Conservation (phyloP, 2,113 vertebrate species). For the Galemys pyrenaicus region DNA sequence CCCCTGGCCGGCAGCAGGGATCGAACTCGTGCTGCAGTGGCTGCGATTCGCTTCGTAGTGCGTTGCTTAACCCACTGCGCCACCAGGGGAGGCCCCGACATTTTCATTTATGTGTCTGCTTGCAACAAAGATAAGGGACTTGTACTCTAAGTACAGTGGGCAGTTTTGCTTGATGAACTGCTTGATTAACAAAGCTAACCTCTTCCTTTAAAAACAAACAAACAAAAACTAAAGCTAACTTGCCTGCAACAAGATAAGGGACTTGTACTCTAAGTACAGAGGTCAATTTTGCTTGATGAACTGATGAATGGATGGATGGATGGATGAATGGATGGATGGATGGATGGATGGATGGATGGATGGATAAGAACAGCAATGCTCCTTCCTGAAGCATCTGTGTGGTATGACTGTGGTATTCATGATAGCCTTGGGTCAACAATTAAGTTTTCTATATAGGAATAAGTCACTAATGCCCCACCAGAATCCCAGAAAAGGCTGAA, state of each 20-base stretch:
- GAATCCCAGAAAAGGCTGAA: neutral
- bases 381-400: neutral
- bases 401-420: neutral
- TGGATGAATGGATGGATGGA: neutral
- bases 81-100: no score
- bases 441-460: neutral
- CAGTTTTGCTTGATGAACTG: neutral
- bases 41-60: no score
- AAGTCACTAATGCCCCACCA: neutral
- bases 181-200: no score
- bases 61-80: no score
- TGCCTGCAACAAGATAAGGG: neutral
- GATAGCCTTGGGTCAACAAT: neutral
- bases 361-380: neutral
- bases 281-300: neutral
- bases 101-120: constrained; percentile 20
- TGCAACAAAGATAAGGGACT: neutral
- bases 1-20: no score
- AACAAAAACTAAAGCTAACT: no score
- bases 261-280: neutral
- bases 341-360: neutral
- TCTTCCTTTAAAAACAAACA: no score
- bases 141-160: neutral
- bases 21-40: no score
- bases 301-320: neutral